phyloP scores from a whole-genome alignment of 2,797 vertebrate species.

The Clamator glandarius region DNA sequence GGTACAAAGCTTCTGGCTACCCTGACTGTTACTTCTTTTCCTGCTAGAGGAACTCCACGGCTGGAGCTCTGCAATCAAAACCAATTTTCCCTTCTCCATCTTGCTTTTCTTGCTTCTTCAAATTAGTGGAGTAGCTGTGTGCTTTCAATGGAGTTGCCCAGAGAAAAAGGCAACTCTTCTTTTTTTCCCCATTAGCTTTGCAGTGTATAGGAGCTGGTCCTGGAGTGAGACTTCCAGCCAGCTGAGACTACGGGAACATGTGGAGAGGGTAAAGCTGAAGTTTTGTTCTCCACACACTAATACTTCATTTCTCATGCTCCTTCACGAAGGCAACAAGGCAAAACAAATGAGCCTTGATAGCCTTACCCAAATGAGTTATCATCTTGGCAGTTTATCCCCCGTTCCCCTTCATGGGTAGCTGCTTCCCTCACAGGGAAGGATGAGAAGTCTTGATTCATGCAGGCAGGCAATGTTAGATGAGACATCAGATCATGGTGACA shows the following conservation, averaged over 20 bases:
- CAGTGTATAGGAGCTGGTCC: background rate
- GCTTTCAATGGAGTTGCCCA: background rate
- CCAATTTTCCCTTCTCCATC: background rate
- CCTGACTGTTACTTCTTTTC: background rate
- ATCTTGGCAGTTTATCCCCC: background rate
- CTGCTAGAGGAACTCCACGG: background rate
- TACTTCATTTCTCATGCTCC: background rate
- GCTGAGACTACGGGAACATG: background rate
- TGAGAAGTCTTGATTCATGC: background rate
- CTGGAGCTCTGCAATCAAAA: background rate
- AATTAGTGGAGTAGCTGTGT: background rate
- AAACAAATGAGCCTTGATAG: slow-evolving; percentile 24
- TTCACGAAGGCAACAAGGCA: background rate
- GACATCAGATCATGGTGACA: background rate
- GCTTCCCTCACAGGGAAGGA: background rate
- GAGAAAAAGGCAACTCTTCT: background rate
- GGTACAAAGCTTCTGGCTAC: background rate
- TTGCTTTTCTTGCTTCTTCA: slow-evolving; percentile 11
- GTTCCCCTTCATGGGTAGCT: slow-evolving; percentile 13
- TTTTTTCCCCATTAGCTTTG: background rate
- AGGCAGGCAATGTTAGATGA: background rate
- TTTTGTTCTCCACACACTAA: background rate
- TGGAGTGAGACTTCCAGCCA: background rate
- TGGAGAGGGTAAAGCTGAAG: background rate
- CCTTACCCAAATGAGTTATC: slow-evolving; percentile 2